phyloP scores from a whole-genome alignment of 2,113 vertebrate genomes.

The Gambusia holbrooki region DNA sequence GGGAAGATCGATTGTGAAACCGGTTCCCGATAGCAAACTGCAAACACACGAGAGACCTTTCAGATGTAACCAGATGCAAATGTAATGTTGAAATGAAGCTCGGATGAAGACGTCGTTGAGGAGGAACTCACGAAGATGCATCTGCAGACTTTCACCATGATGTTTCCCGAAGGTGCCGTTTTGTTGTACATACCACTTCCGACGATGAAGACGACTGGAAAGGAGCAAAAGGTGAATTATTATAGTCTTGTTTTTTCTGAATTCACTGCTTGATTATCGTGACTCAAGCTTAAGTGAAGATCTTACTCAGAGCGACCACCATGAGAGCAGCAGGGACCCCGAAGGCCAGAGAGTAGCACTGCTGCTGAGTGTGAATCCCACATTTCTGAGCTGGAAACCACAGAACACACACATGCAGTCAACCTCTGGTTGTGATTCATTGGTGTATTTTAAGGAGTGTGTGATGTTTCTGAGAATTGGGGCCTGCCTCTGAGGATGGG shows the following conservation, averaged over 20 bases:
- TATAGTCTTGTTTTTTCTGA: background rate
- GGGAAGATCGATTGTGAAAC: conserved; percentile 80
- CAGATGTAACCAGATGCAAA: background rate
- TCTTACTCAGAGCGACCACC: conserved; percentile 89
- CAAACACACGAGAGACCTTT: background rate
- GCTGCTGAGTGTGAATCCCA: conserved; percentile 82
- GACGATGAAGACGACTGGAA: conserved; percentile 88
- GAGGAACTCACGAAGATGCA: conserved; percentile 89
- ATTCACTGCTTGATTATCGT: background rate
- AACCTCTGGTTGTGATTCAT: background rate
- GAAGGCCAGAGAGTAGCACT: conserved; percentile 94
- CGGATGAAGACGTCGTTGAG: background rate
- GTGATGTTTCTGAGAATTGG: background rate
- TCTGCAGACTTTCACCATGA: conserved; percentile 84
- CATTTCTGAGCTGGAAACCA: conserved; percentile 85
- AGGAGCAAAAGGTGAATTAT: conserved; percentile 14
- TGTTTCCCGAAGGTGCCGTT: conserved; percentile 87
- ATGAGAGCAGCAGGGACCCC: conserved; percentile 94
- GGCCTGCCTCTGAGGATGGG: conserved; percentile 88
- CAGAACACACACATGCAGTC: conserved; percentile 19
- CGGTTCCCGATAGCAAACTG: conserved; percentile 93
- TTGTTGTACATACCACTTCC: conserved; percentile 91
- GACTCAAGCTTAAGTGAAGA: background rate
- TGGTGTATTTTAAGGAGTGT: background rate
- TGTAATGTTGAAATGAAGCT: background rate